Base-by-base conservation (phyloP, 2,113 vertebrate genomes). In the Noturus placidus region DNA sequence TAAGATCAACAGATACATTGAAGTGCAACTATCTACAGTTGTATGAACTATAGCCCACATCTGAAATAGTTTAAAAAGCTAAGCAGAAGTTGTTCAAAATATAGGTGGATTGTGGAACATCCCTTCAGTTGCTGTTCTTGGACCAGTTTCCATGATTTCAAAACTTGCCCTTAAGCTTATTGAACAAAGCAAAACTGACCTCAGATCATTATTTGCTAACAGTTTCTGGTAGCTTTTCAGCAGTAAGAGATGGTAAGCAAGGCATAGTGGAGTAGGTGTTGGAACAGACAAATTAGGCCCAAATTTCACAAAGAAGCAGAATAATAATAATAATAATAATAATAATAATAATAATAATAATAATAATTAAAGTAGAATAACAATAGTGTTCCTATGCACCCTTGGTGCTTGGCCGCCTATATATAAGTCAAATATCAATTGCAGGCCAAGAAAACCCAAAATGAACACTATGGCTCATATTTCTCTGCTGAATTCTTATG, bases 1-100 rank as follows among this genome's bases (percentile, higher is more conserved):
- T 96, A 95, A 95, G 95, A 33, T 46, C 30, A 82, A 14, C 22
- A 22, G 42, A 54, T n/a, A 87, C 38, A 79, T n/a, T 10, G 33
- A 85, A 63, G 79, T 38, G 65, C n/a, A 35, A 17, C 57, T 54
- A 52, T n/a, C 25, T 61, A 57, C 13, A 70, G 6, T 38, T 83
- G 35, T 17, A 13, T 54, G 13, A 25, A 33, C 14, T 52, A 20
- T 30, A 54, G 5, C 46, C 13, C 2, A 54, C 5, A 54, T 52
- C 11, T 77, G 25, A 77, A 52, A 52, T 15, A 52, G 69, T 79
- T 79, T 35, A n/a, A 50, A 30, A 65, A 27, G 2, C 1, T 15
- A 0, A 63, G 22, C 56, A 13, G 14, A 42, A 82, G 1, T 20
- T 30, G 9, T 54, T 80, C 14, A 56, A 80, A 20, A 57, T 35